These are phyloP conservation scores for Sphaerophoria rueppellii DNA, from an alignment of 2,888 invertebrate species.

Conservation along the genomic window DNA sequence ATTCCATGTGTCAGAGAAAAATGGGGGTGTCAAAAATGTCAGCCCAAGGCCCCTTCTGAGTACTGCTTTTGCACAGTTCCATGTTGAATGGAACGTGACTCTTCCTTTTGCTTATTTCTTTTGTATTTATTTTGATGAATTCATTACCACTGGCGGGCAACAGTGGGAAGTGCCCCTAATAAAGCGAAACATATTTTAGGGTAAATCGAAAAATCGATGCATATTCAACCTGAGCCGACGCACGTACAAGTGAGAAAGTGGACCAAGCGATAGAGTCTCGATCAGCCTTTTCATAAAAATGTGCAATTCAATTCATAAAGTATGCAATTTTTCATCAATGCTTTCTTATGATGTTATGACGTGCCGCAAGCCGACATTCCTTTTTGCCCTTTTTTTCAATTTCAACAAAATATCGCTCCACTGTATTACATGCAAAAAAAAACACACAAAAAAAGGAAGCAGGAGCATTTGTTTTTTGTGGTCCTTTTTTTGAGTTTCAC, in stretches of 20 bases:
- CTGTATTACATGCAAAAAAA: neutral
- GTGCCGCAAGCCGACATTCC: too few relatives aligned
- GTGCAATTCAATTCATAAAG: too few relatives aligned
- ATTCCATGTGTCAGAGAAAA: slow-evolving; percentile 18
- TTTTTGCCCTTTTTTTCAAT: neutral
- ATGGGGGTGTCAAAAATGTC: slow-evolving; percentile 29
- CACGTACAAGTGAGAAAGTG: too few relatives aligned
- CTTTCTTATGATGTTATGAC: too few relatives aligned
- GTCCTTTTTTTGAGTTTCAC: slow-evolving; percentile 21
- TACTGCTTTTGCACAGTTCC: neutral
- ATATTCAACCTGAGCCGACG: too few relatives aligned
- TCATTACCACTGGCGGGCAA: neutral
- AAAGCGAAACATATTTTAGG: neutral
- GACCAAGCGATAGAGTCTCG: too few relatives aligned
- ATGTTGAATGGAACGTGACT: slow-evolving; percentile 28
- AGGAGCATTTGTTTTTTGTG: neutral
- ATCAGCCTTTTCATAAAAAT: too few relatives aligned
- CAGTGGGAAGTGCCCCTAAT: neutral
- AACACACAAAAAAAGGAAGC: neutral
- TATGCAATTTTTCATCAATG: too few relatives aligned
- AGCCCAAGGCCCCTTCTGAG: slow-evolving; percentile 1
- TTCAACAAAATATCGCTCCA: neutral
- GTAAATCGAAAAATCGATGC: too few relatives aligned
- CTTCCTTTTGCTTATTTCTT: slow-evolving; percentile 2
- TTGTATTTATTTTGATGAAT: slow-evolving; percentile 25